Evolutionary conservation across 2,113 vertebrate species (phyloP).

Genomic region (Mastomys coucha): DNA sequence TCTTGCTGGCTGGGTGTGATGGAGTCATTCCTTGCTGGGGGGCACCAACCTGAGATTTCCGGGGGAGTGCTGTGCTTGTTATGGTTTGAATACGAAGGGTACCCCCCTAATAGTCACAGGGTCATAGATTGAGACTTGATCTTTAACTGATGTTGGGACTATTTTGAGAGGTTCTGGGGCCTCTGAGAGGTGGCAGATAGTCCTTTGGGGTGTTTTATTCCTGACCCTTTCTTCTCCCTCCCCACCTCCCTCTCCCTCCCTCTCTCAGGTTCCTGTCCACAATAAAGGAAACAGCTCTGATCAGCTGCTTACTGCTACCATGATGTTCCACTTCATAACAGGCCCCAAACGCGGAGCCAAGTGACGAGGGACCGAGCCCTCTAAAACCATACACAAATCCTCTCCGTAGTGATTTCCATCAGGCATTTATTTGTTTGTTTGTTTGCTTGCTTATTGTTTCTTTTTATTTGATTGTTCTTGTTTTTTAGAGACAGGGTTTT

Average conservation of each 20-base stretch:
- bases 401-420: neutral
- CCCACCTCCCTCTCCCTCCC: neutral
- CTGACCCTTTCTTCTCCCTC: neutral
- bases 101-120: no score
- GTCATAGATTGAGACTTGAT: neutral
- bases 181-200: neutral
- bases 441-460: neutral
- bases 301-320: neutral
- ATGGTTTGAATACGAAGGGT: neutral
- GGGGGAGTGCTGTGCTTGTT: neutral
- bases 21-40: neutral
- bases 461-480: neutral
- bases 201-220: neutral
- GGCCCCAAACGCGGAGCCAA: neutral
- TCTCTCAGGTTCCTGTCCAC: neutral
- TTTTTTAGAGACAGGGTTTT: neutral
- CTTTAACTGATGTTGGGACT: neutral
- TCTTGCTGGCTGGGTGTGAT: neutral
- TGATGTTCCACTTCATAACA: neutral
- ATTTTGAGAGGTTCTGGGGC: neutral
- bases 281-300: neutral
- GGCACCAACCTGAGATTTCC: neutral
- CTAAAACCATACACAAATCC: neutral
- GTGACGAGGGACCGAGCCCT: neutral
- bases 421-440: neutral